Base-by-base conservation (phyloP, 2,797 vertebrate species). In the Lagodon rhomboides region DNA sequence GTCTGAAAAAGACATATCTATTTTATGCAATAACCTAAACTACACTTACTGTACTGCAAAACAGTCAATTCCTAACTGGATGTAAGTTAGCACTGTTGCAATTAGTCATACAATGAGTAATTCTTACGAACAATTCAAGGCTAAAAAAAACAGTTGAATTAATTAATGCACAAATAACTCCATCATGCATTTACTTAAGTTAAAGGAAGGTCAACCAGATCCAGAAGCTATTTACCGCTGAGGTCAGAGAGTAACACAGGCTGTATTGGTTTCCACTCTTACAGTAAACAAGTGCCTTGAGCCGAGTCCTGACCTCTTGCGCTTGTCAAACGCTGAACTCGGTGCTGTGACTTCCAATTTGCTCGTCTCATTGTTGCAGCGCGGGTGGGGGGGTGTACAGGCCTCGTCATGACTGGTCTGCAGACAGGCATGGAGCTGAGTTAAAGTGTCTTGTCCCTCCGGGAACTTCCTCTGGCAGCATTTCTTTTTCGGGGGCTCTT, bases 281-380 rank as follows among this genome's bases (percentile, higher is more conserved):
- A 81, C 80, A 89, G 81, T 90, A 87, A 92, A 94, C 89, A 88
- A 82, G 68, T 16, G 84, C 89, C 87, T 68, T 62, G 11, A 92
- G 91, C 77, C 1, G 54, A 86, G 80, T 82, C 81, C 63, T 87
- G 75, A 91, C 90, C 85, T 80, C 82, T 72, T 75, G 73, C 27
- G 43, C 55, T 77, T 86, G 83, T 91, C 86, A 90, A 88, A 92
- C 77, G 84, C 79, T 84, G 84, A 88, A 88, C 85, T 88, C 79
- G 65, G 73, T 75, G 63, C 84, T 66, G 74, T 84, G 85, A 86
- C 87, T 90, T 92, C 83, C 85, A 81, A 77, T 92, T 88, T 84
- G 76, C 82, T 85, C 63, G 75, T 88, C 82, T 84, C 64, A 70
- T 79, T 87, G 80, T 70, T 83, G 66, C 83, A 80, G 69, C 63